phyloP scores from a whole-genome alignment of 1,140 invertebrate genomes.

The Aplysia californica region DNA sequence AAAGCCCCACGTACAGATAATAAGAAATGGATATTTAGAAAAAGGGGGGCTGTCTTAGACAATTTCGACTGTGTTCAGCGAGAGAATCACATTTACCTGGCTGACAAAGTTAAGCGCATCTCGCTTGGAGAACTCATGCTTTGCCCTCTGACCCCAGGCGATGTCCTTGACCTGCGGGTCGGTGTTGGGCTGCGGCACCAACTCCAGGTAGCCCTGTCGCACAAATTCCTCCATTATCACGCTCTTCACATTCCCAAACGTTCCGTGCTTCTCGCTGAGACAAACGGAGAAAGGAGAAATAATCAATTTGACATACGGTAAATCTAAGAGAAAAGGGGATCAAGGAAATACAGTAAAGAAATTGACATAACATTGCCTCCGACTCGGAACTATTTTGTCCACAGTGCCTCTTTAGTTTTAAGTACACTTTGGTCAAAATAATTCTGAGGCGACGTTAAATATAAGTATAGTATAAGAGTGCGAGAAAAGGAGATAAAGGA shows the following conservation, averaged over 20 bases:
- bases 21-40: neutral
- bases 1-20: neutral
- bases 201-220: conserved; percentile 60
- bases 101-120: conserved; percentile 61
- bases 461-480: no score
- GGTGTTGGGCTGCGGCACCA: conserved; percentile 45
- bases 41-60: neutral
- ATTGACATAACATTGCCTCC: no score
- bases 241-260: conserved; percentile 64
- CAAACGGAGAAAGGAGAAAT: no score
- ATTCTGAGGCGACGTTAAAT: no score
- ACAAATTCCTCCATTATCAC: conserved; percentile 61
- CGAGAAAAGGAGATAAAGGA: no score
- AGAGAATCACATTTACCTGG: conserved; percentile 44
- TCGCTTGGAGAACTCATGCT: conserved; percentile 56
- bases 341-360: no score
- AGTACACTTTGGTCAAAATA: no score
- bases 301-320: no score
- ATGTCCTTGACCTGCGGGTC: conserved; percentile 58
- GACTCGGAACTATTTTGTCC: no score
- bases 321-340: no score
- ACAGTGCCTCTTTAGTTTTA: no score
- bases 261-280: conserved; percentile 49
- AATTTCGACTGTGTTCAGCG: no score
- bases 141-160: conserved; percentile 62